Conservation (phyloP, 2,113 vertebrate genomes). For the Lynx canadensis region DNA sequence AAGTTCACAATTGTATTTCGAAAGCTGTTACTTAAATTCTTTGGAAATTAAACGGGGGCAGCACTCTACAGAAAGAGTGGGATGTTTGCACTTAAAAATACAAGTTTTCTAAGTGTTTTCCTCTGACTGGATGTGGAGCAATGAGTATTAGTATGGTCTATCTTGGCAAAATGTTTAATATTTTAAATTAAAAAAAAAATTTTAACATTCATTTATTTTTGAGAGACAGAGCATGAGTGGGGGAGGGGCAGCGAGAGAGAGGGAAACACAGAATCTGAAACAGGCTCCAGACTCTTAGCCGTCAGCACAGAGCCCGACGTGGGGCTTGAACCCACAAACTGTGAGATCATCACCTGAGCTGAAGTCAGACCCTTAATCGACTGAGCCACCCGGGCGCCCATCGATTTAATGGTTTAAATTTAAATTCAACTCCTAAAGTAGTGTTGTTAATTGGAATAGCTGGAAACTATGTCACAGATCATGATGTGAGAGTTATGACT, state of each 20-base stretch:
- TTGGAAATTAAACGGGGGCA: background rate
- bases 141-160: background rate
- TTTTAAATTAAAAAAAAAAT: background rate
- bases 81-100: background rate
- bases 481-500: background rate
- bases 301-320: too few species aligned
- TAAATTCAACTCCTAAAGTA: background rate
- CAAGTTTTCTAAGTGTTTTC: background rate
- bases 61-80: background rate
- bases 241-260: too few species aligned
- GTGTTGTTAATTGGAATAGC: background rate
- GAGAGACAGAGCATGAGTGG: too few species aligned
- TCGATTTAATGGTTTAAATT: background rate
- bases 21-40: background rate
- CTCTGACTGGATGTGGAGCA: background rate
- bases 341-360: too few species aligned
- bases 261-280: too few species aligned
- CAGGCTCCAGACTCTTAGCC: too few species aligned
- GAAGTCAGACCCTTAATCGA: too few species aligned
- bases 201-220: too few species aligned
- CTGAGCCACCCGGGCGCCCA: too few species aligned
- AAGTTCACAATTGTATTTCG: background rate
- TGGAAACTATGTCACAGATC: background rate
- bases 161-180: background rate
- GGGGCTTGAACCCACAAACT: too few species aligned